phyloP scores from a whole-genome alignment of 2,888 invertebrate species.

The Nyleta sp. region DNA sequence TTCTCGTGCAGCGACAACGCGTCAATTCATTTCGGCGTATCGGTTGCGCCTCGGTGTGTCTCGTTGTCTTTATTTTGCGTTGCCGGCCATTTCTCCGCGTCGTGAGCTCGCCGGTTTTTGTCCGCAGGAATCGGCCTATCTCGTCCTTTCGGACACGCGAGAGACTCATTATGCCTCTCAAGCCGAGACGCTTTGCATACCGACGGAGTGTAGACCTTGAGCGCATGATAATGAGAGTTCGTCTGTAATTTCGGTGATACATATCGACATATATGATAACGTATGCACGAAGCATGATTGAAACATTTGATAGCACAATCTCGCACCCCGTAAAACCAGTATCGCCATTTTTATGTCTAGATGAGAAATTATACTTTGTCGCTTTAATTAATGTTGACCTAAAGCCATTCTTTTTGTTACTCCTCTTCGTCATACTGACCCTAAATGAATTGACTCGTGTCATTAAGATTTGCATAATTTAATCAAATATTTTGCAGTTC shows the following conservation, averaged over 20 bases:
- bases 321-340: conserved; percentile 47
- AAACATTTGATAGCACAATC: conserved; percentile 50
- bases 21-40: conserved; percentile 60
- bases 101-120: conserved; percentile 54
- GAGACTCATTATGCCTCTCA: conserved; percentile 63
- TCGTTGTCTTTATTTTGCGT: conserved; percentile 51
- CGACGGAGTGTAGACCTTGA: conserved; percentile 62
- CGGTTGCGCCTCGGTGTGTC: conserved; percentile 44
- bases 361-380: conserved; percentile 49
- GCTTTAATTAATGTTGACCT: conserved; percentile 46
- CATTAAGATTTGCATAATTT: too few relatives aligned
- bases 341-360: conserved; percentile 39
- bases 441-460: too few relatives aligned
- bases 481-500: too few relatives aligned
- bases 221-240: conserved; percentile 64
- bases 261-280: conserved; percentile 59
- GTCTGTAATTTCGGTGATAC: conserved; percentile 64
- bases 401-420: too few relatives aligned
- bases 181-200: conserved; percentile 65
- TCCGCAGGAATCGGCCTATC: conserved; percentile 62
- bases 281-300: conserved; percentile 43
- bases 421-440: too few relatives aligned
- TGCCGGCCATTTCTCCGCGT: conserved; percentile 49
- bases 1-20: conserved; percentile 33
- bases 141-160: conserved; percentile 64